Evolutionary conservation across 2,797 vertebrate genomes (phyloP).

Genomic region (Anguilla megastoma): DNA sequence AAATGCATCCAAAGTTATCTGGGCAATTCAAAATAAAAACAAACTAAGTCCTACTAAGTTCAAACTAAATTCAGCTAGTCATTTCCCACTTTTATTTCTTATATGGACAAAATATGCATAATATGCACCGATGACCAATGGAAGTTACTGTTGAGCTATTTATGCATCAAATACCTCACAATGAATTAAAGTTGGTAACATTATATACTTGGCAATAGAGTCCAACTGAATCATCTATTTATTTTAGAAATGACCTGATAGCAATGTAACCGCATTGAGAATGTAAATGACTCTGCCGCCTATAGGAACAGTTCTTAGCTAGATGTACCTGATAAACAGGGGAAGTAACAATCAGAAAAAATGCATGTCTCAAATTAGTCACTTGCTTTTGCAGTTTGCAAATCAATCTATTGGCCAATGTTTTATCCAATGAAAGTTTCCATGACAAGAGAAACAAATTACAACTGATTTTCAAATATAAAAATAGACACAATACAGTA

Average conservation of each 20-base stretch:
- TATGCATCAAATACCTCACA: conserved; percentile 51
- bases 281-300: conserved; percentile 49
- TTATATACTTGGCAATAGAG: neutral
- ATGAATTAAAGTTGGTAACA: conserved; percentile 42
- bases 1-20: neutral
- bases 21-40: neutral
- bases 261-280: conserved; percentile 39
- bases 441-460: too few species aligned
- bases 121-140: neutral
- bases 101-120: neutral
- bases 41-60: neutral
- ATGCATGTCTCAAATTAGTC: conserved; percentile 41
- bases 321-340: conserved; percentile 47
- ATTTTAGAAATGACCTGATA: conserved; percentile 52
- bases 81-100: neutral
- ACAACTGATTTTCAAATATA: neutral
- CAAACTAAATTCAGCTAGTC: neutral
- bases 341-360: conserved; percentile 63
- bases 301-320: conserved; percentile 42
- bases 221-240: neutral
- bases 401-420: neutral
- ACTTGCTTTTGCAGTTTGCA: neutral
- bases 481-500: neutral
- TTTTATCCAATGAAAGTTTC: too few species aligned
- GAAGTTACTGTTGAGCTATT: neutral